These are phyloP conservation scores for Pseudopodoces humilis DNA, from an alignment of 2,113 vertebrate genomes.

Conservation along the genomic window DNA sequence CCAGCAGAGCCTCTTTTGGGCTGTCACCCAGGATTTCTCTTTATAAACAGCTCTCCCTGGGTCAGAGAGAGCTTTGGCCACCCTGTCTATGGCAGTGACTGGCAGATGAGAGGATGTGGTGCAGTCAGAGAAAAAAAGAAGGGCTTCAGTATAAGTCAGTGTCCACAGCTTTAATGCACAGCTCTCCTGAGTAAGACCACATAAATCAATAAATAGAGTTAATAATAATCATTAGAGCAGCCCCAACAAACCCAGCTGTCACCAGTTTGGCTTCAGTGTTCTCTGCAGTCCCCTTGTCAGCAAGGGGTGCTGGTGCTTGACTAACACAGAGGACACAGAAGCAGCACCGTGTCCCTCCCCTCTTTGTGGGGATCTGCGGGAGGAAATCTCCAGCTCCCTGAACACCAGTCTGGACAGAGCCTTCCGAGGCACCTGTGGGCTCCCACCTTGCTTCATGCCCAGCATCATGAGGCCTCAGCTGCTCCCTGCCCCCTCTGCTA, in stretches of 20 bases:
- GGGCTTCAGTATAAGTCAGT: neutral
- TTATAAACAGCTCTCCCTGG: neutral
- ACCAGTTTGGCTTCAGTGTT: conserved; percentile 36
- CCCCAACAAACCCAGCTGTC: conserved; percentile 37
- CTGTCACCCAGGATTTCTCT: neutral
- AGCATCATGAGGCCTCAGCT: neutral
- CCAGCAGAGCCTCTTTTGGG: neutral
- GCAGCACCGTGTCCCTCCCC: neutral
- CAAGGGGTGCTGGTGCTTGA: neutral
- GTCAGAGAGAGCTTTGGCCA: neutral
- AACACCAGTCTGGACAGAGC: neutral
- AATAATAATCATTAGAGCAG: conserved; percentile 31
- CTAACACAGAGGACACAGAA: neutral
- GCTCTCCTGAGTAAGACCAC: conserved; percentile 14
- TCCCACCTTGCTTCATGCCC: neutral
- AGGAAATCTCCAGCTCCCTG: neutral
- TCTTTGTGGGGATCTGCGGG: neutral
- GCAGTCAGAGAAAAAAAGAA: neutral
- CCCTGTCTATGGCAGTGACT: neutral
- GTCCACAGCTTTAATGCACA: conserved; percentile 55
- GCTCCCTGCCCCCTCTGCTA: neutral
- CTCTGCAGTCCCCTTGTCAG: neutral
- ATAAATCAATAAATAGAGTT: conserved; percentile 60
- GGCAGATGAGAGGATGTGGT: neutral
- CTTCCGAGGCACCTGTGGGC: neutral